Percentiles rank a stretch among this genome's conserved stretches.
These are phyloP conservation scores for Caenorhabditis imperialis DNA, from an alignment of 2,888 invertebrate genomes.

Conservation along the genomic window DNA sequence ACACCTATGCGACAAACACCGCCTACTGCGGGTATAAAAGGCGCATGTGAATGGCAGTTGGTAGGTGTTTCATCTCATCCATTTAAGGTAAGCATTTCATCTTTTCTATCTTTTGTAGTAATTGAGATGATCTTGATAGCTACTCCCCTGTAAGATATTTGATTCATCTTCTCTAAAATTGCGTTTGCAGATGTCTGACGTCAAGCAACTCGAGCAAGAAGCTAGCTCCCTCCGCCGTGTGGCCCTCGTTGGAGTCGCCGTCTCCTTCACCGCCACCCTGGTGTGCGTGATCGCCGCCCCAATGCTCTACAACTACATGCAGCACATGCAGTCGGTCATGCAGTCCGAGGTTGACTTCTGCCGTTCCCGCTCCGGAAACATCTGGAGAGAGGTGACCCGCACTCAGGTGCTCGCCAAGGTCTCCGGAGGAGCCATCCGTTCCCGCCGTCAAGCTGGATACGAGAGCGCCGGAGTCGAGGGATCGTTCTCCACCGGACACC, in stretches of 20 bases:
- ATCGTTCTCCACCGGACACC: constrained; percentile 27
- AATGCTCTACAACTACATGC: constrained; percentile 74
- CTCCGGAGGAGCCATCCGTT: constrained; percentile 60
- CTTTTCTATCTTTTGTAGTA: constrained; percentile 22
- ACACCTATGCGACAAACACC: constrained; percentile 54
- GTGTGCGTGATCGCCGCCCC: constrained; percentile 68
- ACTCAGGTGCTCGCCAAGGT: constrained; percentile 70
- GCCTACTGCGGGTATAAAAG: constrained; percentile 57
- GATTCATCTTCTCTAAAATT: not conserved
- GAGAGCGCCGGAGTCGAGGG: constrained; percentile 61
- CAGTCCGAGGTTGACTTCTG: constrained; percentile 68
- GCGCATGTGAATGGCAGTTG: constrained; percentile 35
- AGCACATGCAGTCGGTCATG: constrained; percentile 71
- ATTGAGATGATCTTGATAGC: constrained; percentile 6
- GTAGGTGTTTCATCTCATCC: constrained; percentile 58
- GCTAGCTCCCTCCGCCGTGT: constrained; percentile 64
- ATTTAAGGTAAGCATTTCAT: constrained; percentile 47
- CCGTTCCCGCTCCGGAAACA: constrained; percentile 68
- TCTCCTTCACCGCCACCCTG: constrained; percentile 67
- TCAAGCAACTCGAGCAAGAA: constrained; percentile 65
- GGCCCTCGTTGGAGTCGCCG: constrained; percentile 68
- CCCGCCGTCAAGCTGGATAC: constrained; percentile 71
- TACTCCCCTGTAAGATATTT: not conserved
- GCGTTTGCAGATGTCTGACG: constrained; percentile 58
- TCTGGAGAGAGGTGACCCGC: constrained; percentile 71